These are phyloP conservation scores for Odontocolon sp. DNA, from an alignment of 2,888 invertebrate genomes.

Conservation along the genomic window DNA sequence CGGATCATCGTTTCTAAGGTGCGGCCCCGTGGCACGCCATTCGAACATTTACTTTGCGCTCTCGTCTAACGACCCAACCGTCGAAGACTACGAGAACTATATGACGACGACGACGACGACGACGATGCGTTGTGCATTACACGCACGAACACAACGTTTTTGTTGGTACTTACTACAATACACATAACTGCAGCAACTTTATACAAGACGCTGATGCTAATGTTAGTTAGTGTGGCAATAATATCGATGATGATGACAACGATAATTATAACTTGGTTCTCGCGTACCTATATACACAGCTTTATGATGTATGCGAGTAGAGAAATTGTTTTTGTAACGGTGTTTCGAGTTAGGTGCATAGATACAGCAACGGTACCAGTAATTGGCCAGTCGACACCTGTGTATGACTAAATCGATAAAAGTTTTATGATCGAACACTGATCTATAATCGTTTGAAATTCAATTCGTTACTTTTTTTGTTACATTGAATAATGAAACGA, in stretches of 20 bases:
- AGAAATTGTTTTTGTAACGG: constrained; percentile 1
- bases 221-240: constrained; percentile 37
- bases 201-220: constrained; percentile 16
- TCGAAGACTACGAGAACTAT: constrained; percentile 32
- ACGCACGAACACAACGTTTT: neutral
- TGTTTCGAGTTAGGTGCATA: no score
- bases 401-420: no score
- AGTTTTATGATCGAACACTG: no score
- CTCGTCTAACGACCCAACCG: constrained; percentile 56
- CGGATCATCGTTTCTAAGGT: constrained; percentile 64
- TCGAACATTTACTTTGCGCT: constrained; percentile 57
- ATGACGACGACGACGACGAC: constrained; percentile 32
- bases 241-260: constrained; percentile 43
- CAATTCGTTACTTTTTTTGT: no score
- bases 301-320: constrained; percentile 7
- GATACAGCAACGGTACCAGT: no score
- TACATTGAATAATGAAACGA: no score
- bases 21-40: constrained; percentile 61
- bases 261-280: constrained; percentile 40
- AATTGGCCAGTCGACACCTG: no score
- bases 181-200: neutral
- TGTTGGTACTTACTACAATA: neutral
- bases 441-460: no score
- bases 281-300: neutral
- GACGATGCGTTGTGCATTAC: constrained; percentile 8